A percentile compares a stretch with the other conserved stretches of the same genome.
phyloP scores from a whole-genome alignment of 2,797 vertebrate species.

The Darevskia nairensis region DNA sequence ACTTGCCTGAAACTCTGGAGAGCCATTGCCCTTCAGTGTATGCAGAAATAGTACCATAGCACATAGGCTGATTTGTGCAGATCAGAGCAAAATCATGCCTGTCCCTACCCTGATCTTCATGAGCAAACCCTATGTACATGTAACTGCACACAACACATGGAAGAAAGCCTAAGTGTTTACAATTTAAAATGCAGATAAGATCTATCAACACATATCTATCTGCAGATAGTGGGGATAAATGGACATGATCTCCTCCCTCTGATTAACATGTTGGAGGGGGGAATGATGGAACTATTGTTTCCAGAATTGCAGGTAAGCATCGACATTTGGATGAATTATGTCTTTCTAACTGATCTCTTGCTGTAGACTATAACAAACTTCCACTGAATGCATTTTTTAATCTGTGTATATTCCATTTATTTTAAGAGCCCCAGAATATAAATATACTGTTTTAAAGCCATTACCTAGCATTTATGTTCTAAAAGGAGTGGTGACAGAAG shows the following conservation, averaged over 20 bases:
- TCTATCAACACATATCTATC: not conserved
- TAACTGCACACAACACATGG: not conserved
- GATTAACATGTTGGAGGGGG: too few relatives aligned
- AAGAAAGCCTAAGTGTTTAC: not conserved
- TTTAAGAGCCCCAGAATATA: slow-evolving; percentile 20
- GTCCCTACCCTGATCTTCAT: not conserved
- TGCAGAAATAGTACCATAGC: not conserved
- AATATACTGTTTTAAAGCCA: slow-evolving; percentile 27
- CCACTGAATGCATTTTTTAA: not conserved
- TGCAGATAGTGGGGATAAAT: not conserved
- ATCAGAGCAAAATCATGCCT: not conserved
- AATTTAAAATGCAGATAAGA: not conserved
- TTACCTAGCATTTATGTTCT: not conserved
- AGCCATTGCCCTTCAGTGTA: not conserved
- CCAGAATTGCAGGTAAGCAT: not conserved
- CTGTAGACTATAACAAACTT: not conserved
- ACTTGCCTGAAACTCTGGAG: not conserved
- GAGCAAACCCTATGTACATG: not conserved
- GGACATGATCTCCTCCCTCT: not conserved
- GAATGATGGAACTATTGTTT: not conserved
- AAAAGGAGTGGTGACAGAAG: not conserved
- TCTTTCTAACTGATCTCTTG: not conserved
- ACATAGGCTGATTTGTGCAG: not conserved
- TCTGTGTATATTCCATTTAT: not conserved
- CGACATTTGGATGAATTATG: slow-evolving; percentile 1